Conservation (phyloP, 1,140 invertebrate genomes). For the Diachasma alloeum region DNA sequence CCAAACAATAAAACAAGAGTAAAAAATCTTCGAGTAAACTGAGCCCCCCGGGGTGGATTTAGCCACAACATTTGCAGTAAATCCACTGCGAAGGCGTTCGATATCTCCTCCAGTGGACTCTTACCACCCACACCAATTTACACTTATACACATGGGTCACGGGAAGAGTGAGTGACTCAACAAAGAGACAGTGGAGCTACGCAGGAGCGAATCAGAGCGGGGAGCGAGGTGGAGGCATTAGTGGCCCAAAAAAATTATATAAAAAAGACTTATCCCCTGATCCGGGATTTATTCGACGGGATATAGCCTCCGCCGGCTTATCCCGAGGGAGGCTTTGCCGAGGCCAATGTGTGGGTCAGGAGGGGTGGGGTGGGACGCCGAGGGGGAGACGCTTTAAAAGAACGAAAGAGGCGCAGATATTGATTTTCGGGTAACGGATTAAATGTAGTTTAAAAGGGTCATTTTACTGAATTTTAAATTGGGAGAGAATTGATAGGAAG, state of each 20-base stretch:
- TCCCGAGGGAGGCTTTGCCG: conserved; percentile 63
- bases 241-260: conserved; percentile 44
- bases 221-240: background rate
- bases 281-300: conserved; percentile 65
- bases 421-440: conserved; percentile 66
- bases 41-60: background rate
- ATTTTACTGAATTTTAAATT: background rate
- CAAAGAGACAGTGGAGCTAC: conserved; percentile 13
- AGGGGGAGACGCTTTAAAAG: background rate
- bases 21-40: too few species aligned
- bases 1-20: too few species aligned
- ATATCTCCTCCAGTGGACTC: background rate
- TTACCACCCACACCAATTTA: background rate
- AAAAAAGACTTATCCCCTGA: conserved; percentile 62
- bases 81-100: conserved; percentile 8
- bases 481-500: conserved; percentile 52
- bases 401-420: conserved; percentile 57
- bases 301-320: conserved; percentile 63
- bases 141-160: background rate
- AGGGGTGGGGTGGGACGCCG: background rate
- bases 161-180: background rate
- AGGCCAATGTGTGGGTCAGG: conserved; percentile 24
- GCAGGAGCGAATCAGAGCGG: background rate
- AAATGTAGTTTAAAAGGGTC: conserved; percentile 52
- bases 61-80: background rate